Percentiles rank a stretch among this genome's conserved stretches.
These are phyloP conservation scores for Cirrhinus molitorella DNA, from an alignment of 2,797 vertebrate genomes.

Conservation along the genomic window DNA sequence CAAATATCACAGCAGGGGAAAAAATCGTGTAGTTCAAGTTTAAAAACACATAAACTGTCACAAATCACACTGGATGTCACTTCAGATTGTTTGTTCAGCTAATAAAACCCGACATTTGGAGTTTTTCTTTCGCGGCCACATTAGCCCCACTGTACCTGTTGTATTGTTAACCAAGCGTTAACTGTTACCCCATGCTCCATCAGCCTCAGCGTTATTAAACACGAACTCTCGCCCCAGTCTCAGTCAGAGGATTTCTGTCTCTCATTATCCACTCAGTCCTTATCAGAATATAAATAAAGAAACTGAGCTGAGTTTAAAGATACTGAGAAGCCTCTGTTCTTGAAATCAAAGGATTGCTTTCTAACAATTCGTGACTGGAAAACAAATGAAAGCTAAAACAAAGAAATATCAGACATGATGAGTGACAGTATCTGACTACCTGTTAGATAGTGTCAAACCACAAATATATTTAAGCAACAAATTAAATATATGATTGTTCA, in stretches of 20 bases:
- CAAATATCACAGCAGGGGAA: slow-evolving; percentile 18
- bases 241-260: background rate
- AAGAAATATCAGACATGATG: background rate
- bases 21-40: slow-evolving; percentile 4
- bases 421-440: background rate
- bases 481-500: background rate
- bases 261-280: slow-evolving; percentile 19
- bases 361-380: slow-evolving; percentile 29
- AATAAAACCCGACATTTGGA: slow-evolving; percentile 20
- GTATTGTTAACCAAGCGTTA: slow-evolving; percentile 14
- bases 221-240: slow-evolving; percentile 16
- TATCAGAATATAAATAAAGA: slow-evolving; percentile 34
- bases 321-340: slow-evolving; percentile 27
- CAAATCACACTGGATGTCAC: slow-evolving; percentile 4
- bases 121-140: background rate
- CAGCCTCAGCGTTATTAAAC: slow-evolving; percentile 16
- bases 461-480: background rate
- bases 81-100: slow-evolving; percentile 13
- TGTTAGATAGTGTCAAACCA: background rate
- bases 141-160: slow-evolving; percentile 7
- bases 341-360: slow-evolving; percentile 30
- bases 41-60: slow-evolving; percentile 22
- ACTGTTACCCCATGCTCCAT: background rate
- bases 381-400: slow-evolving; percentile 29
- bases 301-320: background rate